Conservation (phyloP, 2,888 invertebrate species). For the Cosmia trapezina region DNA sequence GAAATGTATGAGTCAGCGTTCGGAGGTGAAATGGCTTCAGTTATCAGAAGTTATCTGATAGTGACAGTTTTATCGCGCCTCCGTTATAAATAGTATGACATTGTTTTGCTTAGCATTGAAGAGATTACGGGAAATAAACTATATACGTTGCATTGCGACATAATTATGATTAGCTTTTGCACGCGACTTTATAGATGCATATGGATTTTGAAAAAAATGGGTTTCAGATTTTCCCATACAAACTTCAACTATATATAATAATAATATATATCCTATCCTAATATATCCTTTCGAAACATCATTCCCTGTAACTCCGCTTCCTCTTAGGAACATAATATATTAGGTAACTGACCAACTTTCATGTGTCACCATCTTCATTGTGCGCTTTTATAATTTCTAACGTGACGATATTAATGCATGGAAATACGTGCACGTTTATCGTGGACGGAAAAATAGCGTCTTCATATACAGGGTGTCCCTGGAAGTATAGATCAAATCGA, state of each 20-base stretch:
- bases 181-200: neutral
- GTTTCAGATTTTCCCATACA: neutral
- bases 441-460: no score
- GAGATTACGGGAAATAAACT: slow-evolving; percentile 25
- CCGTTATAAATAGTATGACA: slow-evolving; percentile 42
- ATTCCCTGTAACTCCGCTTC: no score
- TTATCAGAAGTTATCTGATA: slow-evolving; percentile 27
- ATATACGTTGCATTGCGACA: slow-evolving; percentile 8
- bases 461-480: no score
- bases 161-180: neutral
- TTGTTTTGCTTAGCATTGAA: slow-evolving; percentile 15
- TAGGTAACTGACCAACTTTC: neutral
- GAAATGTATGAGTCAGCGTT: slow-evolving; percentile 42
- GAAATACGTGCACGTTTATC: no score
- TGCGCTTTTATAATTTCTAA: no score
- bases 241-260: no score
- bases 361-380: neutral
- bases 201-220: neutral
- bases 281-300: neutral
- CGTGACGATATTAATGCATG: no score
- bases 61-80: slow-evolving; percentile 37
- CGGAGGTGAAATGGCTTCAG: slow-evolving; percentile 38
- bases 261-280: no score
- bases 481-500: no score
- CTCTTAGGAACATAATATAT: neutral